These are phyloP conservation scores for Arion vulgaris DNA, from an alignment of 1,140 invertebrate genomes.

Conservation along the genomic window DNA sequence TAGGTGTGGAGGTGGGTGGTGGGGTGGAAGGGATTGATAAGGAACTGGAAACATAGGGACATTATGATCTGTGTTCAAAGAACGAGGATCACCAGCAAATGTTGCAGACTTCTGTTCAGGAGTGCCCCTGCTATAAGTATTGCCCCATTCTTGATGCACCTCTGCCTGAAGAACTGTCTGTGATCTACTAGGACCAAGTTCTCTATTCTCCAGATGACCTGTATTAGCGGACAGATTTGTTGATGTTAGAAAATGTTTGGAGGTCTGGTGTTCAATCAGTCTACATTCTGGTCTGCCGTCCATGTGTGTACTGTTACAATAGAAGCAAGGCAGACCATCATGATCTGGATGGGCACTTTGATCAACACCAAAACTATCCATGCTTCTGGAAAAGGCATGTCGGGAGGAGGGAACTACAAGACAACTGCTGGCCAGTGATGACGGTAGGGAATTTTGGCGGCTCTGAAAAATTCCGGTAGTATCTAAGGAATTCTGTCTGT, in stretches of 20 bases:
- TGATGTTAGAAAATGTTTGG: background rate
- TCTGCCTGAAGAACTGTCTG: conserved; percentile 66
- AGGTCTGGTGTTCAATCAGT: background rate
- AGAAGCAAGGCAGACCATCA: conserved; percentile 35
- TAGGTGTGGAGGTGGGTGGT: background rate
- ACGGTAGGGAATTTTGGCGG: conserved; percentile 61
- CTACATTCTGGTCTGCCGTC: conserved; percentile 3
- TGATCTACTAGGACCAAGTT: conserved; percentile 45
- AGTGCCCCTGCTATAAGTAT: conserved; percentile 38
- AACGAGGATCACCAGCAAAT: conserved; percentile 24
- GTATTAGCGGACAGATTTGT: conserved; percentile 3
- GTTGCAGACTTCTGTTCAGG: conserved; percentile 21
- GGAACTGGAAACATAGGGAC: background rate
- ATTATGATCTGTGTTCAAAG: conserved; percentile 13
- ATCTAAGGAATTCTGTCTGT: background rate
- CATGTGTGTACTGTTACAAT: conserved; percentile 29
- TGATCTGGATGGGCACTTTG: background rate
- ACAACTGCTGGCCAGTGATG: conserved; percentile 59
- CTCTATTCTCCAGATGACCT: background rate
- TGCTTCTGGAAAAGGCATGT: conserved; percentile 57
- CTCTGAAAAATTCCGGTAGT: conserved; percentile 40
- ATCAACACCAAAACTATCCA: conserved; percentile 53
- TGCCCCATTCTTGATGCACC: conserved; percentile 66
- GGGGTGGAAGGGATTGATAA: conserved; percentile 33
- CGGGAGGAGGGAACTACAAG: conserved; percentile 47